A percentile compares a stretch with the other conserved stretches of the same genome.
Evolutionary conservation across 2,797 vertebrate species (phyloP).

Genomic region (Orestias chungarensis): DNA sequence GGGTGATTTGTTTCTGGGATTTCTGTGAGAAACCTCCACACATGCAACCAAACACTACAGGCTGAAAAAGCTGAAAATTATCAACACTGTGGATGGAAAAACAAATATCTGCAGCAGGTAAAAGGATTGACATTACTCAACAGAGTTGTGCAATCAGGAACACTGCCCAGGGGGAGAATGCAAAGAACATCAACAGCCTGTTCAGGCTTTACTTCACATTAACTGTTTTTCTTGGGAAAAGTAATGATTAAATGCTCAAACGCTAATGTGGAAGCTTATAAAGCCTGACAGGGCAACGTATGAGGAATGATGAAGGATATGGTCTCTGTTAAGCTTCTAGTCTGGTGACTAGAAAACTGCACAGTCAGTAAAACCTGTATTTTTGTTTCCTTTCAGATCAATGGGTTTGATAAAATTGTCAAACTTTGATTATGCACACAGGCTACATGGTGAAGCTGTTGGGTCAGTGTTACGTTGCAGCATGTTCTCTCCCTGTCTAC

Average conservation of each 20-base stretch:
- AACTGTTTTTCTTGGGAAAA: constrained; percentile 41
- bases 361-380: constrained; percentile 52
- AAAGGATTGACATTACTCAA: constrained; percentile 32
- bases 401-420: neutral
- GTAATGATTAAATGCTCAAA: constrained; percentile 41
- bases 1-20: constrained; percentile 23
- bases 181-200: constrained; percentile 44
- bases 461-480: too few relatives aligned
- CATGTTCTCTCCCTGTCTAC: too few relatives aligned
- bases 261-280: constrained; percentile 13
- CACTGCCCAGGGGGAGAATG: constrained; percentile 32
- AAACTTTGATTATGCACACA: too few relatives aligned
- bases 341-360: constrained; percentile 24
- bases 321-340: constrained; percentile 17
- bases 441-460: too few relatives aligned
- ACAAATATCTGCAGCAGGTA: neutral
- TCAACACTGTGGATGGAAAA: neutral
- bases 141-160: constrained; percentile 44
- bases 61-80: too few relatives aligned
- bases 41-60: neutral
- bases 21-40: neutral
- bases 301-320: constrained; percentile 29
- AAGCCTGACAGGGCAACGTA: constrained; percentile 8
- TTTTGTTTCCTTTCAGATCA: neutral
- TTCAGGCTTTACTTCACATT: constrained; percentile 51